phyloP scores from a whole-genome alignment of 2,113 vertebrate genomes.

The Ceyx cyanopectus region DNA sequence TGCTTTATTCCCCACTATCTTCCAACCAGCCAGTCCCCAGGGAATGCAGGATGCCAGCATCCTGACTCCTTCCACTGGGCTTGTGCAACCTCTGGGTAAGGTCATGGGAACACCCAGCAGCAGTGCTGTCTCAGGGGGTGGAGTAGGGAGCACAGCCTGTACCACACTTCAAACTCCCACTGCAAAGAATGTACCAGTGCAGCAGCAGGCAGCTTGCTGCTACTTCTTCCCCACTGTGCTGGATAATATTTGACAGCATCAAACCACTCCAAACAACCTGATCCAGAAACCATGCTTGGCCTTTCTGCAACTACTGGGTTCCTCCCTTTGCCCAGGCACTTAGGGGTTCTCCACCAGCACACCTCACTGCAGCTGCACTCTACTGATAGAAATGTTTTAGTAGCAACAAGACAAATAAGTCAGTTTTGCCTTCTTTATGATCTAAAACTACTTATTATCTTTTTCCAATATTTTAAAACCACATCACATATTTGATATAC shows the following conservation, averaged over 20 bases:
- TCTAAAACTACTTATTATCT: neutral
- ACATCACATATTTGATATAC: neutral
- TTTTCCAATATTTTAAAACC: neutral
- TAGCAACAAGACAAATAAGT: neutral
- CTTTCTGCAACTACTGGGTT: neutral
- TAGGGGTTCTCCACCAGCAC: accelerated
- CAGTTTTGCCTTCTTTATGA: neutral
- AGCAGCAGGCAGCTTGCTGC: neutral
- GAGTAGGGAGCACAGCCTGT: neutral
- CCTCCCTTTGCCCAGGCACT: neutral
- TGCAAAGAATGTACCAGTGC: neutral
- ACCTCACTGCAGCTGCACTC: neutral
- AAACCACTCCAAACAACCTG: neutral
- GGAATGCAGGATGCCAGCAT: accelerated
- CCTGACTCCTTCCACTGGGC: neutral
- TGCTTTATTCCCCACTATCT: neutral
- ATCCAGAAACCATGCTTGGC: neutral
- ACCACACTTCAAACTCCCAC: neutral
- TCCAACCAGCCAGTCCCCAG: neutral
- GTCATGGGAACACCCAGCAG: neutral
- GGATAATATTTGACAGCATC: neutral
- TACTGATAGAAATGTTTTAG: neutral
- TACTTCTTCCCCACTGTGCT: neutral
- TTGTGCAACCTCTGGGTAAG: neutral
- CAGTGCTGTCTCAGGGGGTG: accelerated